Conservation (phyloP, 2,113 vertebrate species). For the Peromyscus polionotus region DNA sequence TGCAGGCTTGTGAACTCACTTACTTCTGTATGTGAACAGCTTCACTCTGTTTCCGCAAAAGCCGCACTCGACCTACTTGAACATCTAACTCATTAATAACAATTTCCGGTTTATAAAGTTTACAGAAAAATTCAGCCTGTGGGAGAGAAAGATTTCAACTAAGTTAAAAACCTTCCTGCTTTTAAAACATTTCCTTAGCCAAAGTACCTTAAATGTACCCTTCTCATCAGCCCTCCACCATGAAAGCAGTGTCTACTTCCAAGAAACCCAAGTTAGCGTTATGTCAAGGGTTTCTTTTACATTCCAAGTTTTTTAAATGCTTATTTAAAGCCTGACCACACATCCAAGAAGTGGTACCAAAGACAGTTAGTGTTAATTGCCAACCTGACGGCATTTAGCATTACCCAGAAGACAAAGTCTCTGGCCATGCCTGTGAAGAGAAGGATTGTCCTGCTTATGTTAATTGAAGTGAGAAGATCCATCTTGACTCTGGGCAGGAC, state of each 20-base stretch:
- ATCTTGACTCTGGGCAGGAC: background rate
- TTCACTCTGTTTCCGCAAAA: slow-evolving; percentile 90
- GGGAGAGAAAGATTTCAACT: slow-evolving; percentile 53
- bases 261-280: background rate
- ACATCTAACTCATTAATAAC: slow-evolving; percentile 91
- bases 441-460: background rate
- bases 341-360: background rate
- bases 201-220: background rate
- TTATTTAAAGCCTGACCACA: background rate
- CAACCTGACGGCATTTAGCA: background rate
- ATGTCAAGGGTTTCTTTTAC: background rate
- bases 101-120: slow-evolving; percentile 95
- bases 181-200: slow-evolving; percentile 6
- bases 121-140: slow-evolving; percentile 95
- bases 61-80: slow-evolving; percentile 91
- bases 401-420: background rate
- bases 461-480: background rate
- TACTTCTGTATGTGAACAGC: slow-evolving; percentile 90
- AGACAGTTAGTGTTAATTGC: background rate
- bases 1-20: background rate
- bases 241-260: background rate
- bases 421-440: background rate
- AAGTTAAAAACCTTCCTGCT: background rate
- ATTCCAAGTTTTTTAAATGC: background rate
- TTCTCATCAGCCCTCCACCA: background rate